phyloP scores from a whole-genome alignment of 2,888 invertebrate species.

The Eulithis testata region DNA sequence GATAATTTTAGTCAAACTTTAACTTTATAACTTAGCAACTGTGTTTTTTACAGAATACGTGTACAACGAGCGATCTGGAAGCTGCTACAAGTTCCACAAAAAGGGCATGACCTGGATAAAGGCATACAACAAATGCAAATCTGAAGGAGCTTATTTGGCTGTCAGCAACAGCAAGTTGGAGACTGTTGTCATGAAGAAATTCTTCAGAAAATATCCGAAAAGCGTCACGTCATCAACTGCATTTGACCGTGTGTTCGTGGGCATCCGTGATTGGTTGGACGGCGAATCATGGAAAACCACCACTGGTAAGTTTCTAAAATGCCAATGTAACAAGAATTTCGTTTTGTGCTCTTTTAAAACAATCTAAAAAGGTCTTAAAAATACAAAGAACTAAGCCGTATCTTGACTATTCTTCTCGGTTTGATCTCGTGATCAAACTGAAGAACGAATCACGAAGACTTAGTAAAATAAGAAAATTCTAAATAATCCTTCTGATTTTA shows the following conservation, averaged over 20 bases:
- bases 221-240: background rate
- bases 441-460: too few species aligned
- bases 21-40: too few species aligned
- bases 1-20: too few species aligned
- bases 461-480: too few species aligned
- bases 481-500: too few species aligned
- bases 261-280: conserved; percentile 5
- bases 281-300: conserved; percentile 16
- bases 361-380: too few species aligned
- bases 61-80: conserved; percentile 18
- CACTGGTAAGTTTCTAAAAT: background rate
- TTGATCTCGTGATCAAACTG: too few species aligned
- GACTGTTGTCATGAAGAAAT: background rate
- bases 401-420: too few species aligned
- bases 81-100: conserved; percentile 24
- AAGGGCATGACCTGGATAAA: conserved; percentile 9
- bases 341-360: too few species aligned
- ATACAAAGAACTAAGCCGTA: too few species aligned
- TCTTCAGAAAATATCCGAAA: conserved; percentile 3
- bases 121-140: conserved; percentile 10
- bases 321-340: too few species aligned
- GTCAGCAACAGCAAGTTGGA: conserved; percentile 18
- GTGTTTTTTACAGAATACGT: conserved; percentile 7
- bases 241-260: background rate
- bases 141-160: conserved; percentile 12